Percentiles rank a stretch among this genome's conserved stretches.
Conservation (phyloP, 2,888 invertebrate genomes). For the Drosophila kambysellisi region DNA sequence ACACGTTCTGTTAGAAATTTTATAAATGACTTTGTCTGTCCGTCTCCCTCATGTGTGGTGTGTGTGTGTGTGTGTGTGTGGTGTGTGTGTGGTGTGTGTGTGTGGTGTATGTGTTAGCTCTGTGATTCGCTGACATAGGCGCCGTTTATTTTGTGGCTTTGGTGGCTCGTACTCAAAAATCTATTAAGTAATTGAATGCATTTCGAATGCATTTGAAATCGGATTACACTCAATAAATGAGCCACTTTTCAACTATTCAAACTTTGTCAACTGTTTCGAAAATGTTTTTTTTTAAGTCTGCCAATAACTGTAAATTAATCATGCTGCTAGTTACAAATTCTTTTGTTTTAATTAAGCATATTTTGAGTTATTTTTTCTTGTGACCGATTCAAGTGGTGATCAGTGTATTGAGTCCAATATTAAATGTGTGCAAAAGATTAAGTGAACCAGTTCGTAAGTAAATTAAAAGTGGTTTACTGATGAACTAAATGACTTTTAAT, state of each 20-base stretch:
- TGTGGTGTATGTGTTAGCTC: not conserved
- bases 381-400: not conserved
- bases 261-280: constrained; percentile 3
- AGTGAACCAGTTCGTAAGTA: not conserved
- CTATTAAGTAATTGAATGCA: constrained; percentile 53
- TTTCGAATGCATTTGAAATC: constrained; percentile 13
- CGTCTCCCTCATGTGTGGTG: constrained; percentile 1
- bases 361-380: not conserved
- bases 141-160: constrained; percentile 41
- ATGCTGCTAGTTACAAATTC: not conserved
- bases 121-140: constrained; percentile 14
- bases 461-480: not conserved
- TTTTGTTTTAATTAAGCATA: not conserved
- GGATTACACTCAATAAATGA: constrained; percentile 8
- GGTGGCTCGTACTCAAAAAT: constrained; percentile 1
- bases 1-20: constrained; percentile 77
- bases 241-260: constrained; percentile 22
- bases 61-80: not conserved
- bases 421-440: not conserved
- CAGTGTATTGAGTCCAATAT: not conserved
- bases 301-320: not conserved
- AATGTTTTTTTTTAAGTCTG: not conserved
- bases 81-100: not conserved
- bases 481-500: not conserved
- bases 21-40: constrained; percentile 79